Conservation (phyloP, 2,113 vertebrate species). For the Elgaria multicarinata region DNA sequence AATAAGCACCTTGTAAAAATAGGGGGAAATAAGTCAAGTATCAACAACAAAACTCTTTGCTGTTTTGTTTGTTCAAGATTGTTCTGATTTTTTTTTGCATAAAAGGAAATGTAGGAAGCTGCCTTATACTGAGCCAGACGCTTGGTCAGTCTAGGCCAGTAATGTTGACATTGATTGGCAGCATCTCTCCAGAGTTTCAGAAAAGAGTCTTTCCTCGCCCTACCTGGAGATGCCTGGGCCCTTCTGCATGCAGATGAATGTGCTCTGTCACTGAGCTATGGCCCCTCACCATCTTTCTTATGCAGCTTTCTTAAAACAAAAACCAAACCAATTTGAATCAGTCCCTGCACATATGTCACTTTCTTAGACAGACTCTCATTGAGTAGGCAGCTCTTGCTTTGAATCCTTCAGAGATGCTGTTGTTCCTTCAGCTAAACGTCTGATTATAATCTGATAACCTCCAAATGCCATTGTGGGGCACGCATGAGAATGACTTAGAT, state of each 20-base stretch:
- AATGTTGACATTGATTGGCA: too few relatives aligned
- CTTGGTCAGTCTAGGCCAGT: too few relatives aligned
- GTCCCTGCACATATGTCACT: neutral
- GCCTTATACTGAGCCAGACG: too few relatives aligned
- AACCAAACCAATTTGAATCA: neutral
- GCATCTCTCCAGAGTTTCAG: too few relatives aligned
- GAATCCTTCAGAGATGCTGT: neutral
- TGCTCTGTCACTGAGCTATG: too few relatives aligned
- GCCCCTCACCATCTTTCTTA: too few relatives aligned
- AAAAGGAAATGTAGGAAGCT: neutral
- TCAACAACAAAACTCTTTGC: neutral
- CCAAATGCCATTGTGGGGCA: neutral
- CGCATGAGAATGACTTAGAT: neutral
- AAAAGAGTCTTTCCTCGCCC: too few relatives aligned
- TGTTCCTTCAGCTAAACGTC: neutral
- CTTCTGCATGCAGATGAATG: too few relatives aligned
- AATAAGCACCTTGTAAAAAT: neutral
- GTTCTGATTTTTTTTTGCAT: neutral
- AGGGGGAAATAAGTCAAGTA: accelerated
- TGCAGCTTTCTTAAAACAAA: neutral
- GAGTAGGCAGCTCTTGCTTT: neutral
- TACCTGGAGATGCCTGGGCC: too few relatives aligned
- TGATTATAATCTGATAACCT: neutral
- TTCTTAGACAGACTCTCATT: neutral
- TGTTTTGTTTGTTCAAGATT: neutral